phyloP scores from a whole-genome alignment of 2,888 invertebrate species.

The Chymomyza amoena region DNA sequence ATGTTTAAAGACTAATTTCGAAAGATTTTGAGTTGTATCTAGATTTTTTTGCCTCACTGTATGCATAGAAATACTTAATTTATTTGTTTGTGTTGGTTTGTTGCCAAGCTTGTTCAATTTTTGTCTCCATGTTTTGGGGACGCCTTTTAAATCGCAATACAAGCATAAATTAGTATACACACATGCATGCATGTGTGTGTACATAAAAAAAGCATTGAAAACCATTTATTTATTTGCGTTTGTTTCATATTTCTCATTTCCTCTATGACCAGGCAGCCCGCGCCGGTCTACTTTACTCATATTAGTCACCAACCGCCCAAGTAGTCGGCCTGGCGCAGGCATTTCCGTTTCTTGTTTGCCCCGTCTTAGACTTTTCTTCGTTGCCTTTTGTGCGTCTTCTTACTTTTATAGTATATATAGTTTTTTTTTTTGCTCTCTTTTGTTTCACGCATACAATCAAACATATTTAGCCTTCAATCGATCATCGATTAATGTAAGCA shows the following conservation, averaged over 20 bases:
- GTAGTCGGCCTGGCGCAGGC: neutral
- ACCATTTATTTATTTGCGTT: neutral
- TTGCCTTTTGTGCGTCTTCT: neutral
- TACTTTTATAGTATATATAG: no score
- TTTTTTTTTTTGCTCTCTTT: neutral
- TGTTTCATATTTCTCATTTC: neutral
- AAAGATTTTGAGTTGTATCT: no score
- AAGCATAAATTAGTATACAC: neutral
- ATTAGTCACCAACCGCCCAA: neutral
- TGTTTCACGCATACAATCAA: neutral
- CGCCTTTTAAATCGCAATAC: neutral
- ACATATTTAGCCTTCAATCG: neutral
- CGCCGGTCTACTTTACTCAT: neutral
- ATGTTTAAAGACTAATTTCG: no score
- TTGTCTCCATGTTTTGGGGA: neutral
- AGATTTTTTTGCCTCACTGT: neutral
- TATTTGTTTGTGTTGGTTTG: neutral
- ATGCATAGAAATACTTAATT: neutral
- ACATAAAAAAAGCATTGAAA: neutral
- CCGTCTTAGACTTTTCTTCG: neutral
- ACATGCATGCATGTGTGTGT: neutral
- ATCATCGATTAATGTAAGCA: neutral
- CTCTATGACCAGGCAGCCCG: neutral
- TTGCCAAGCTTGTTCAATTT: neutral
- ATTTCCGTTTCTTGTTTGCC: conserved; percentile 1